Conservation (phyloP, 2,888 invertebrate species). For the Metellina segmentata region DNA sequence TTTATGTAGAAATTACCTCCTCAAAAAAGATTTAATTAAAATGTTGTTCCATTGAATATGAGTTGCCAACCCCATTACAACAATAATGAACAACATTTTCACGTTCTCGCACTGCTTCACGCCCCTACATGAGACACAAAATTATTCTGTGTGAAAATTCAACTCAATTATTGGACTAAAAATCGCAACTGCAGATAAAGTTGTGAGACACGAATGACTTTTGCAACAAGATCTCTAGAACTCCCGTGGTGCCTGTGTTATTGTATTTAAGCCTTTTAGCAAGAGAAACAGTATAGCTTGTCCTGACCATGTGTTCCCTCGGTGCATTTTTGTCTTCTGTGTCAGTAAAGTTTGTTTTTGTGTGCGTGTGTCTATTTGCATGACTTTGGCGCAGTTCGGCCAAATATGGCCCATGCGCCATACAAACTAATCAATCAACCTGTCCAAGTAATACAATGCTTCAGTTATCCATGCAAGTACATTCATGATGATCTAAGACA, state of each 20-base stretch:
- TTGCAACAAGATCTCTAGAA: constrained; percentile 24
- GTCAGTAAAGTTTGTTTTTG: too few species aligned
- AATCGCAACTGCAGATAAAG: constrained; percentile 53
- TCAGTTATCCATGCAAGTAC: too few species aligned
- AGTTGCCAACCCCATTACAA: not conserved
- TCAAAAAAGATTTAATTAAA: constrained; percentile 2
- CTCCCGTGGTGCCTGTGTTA: constrained; percentile 48
- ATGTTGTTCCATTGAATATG: not conserved
- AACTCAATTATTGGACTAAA: constrained; percentile 45
- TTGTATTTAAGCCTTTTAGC: constrained; percentile 44
- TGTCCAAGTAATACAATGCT: too few species aligned
- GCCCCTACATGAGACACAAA: constrained; percentile 17
- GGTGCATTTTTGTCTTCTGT: too few species aligned
- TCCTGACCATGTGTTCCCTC: too few species aligned
- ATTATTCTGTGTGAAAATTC: constrained; percentile 31
- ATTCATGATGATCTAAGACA: too few species aligned
- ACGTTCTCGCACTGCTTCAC: not conserved
- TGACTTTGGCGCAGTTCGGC: too few species aligned
- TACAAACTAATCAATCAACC: too few species aligned
- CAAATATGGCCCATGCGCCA: too few species aligned
- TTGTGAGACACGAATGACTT: constrained; percentile 52
- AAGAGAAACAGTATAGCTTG: constrained; percentile 15
- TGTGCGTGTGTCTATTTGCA: too few species aligned
- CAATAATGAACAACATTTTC: constrained; percentile 14
- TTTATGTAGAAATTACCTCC: not conserved